Evolutionary conservation across 2,888 invertebrate genomes (phyloP).

Genomic region (Cephus pygmeus): DNA sequence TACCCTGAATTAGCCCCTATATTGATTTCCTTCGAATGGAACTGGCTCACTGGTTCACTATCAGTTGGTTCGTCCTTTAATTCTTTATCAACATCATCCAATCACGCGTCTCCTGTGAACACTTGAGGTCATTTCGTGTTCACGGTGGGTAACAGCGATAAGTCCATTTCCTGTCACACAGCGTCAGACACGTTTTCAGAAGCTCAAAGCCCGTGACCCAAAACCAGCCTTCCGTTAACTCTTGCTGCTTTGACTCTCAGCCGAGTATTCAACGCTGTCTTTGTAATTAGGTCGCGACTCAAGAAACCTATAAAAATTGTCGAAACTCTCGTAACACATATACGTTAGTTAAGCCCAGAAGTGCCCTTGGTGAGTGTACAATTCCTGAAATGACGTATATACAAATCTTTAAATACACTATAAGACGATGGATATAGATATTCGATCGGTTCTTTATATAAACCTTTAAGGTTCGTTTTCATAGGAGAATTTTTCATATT

Average conservation of each 20-base stretch:
- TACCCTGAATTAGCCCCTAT: not conserved
- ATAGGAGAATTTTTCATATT: not conserved
- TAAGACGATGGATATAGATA: not conserved
- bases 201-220: not conserved
- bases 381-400: not conserved
- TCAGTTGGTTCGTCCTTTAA: not conserved
- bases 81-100: not conserved
- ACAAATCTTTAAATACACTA: not conserved
- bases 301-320: not conserved
- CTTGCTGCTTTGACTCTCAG: not conserved
- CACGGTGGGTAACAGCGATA: slow-evolving; percentile 22
- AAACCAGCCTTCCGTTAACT: not conserved
- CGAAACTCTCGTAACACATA: not conserved
- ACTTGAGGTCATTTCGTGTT: not conserved
- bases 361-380: not conserved
- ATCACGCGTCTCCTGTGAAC: not conserved
- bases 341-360: not conserved
- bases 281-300: not conserved
- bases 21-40: not conserved
- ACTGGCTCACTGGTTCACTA: not conserved
- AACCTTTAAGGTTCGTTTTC: not conserved
- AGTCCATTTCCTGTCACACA: slow-evolving; percentile 12
- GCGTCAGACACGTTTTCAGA: not conserved
- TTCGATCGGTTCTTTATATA: not conserved
- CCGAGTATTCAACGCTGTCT: not conserved